Conservation (phyloP, 2,113 vertebrate genomes). For the Cyanocitta stelleri region DNA sequence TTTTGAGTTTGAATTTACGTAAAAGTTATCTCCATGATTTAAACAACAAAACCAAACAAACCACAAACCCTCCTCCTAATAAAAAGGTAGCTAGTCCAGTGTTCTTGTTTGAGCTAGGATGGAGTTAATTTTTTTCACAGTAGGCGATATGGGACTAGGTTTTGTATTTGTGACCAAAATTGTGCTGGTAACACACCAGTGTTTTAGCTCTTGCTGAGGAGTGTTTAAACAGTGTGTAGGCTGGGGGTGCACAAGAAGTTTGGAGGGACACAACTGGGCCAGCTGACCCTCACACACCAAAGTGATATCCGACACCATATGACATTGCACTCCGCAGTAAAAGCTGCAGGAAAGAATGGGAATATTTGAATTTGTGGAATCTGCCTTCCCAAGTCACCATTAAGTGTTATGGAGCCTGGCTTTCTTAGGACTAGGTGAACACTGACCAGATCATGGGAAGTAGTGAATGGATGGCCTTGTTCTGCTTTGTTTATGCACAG, state of each 20-base stretch:
- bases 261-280: background rate
- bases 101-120: background rate
- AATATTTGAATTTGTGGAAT: background rate
- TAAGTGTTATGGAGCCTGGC: background rate
- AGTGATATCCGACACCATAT: rapidly evolving
- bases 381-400: background rate
- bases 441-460: background rate
- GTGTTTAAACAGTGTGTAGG: too few relatives aligned
- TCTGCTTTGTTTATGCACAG: background rate
- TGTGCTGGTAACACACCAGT: too few relatives aligned
- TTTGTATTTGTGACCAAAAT: background rate
- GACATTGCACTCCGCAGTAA: background rate
- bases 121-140: background rate
- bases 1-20: background rate
- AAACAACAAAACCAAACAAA: background rate
- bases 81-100: background rate
- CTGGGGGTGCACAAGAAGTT: background rate
- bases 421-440: background rate
- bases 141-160: background rate
- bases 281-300: background rate
- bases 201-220: background rate
- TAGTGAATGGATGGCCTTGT: background rate
- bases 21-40: background rate
- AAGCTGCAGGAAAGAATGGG: background rate
- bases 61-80: background rate